Evolutionary conservation across 1,140 invertebrate genomes (phyloP).

Genomic region (Bradynema listronoti): DNA sequence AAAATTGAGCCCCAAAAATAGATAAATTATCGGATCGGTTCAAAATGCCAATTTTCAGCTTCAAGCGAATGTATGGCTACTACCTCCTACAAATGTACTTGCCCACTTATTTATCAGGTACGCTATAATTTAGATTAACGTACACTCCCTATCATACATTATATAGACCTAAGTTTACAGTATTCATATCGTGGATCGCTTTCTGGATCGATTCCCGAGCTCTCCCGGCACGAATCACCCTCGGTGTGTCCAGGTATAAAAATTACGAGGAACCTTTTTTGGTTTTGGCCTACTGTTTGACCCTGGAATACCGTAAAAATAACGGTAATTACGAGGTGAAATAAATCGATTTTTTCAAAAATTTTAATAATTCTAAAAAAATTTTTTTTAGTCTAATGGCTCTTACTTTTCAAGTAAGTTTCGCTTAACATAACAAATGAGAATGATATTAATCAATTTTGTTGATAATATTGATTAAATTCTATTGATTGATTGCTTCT

Average conservation of each 20-base stretch:
- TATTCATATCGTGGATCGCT: constrained; percentile 51
- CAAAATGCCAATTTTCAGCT: constrained; percentile 58
- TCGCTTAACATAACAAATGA: constrained; percentile 2
- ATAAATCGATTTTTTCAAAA: neutral
- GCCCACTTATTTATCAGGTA: constrained; percentile 44
- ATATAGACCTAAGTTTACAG: neutral
- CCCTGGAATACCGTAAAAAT: neutral
- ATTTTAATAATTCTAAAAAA: neutral
- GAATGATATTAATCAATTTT: too few species aligned
- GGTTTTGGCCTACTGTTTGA: neutral
- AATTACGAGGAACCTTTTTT: too few species aligned
- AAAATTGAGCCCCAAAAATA: too few species aligned
- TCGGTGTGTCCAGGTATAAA: constrained; percentile 45
- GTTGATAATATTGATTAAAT: neutral
- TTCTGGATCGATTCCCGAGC: constrained; percentile 57
- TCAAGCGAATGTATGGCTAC: constrained; percentile 59
- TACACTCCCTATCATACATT: neutral
- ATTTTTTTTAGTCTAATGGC: constrained; percentile 36
- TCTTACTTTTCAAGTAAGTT: constrained; percentile 34
- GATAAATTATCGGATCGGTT: too few species aligned
- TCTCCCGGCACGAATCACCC: constrained; percentile 48
- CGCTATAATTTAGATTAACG: neutral
- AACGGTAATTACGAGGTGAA: neutral
- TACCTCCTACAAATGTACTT: constrained; percentile 58
- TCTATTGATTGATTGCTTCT: constrained; percentile 10